Evolutionary conservation across 2,888 invertebrate species (phyloP), one percentile per base, ranked within the genome.

Genomic region (Calameuta pallipes): DNA sequence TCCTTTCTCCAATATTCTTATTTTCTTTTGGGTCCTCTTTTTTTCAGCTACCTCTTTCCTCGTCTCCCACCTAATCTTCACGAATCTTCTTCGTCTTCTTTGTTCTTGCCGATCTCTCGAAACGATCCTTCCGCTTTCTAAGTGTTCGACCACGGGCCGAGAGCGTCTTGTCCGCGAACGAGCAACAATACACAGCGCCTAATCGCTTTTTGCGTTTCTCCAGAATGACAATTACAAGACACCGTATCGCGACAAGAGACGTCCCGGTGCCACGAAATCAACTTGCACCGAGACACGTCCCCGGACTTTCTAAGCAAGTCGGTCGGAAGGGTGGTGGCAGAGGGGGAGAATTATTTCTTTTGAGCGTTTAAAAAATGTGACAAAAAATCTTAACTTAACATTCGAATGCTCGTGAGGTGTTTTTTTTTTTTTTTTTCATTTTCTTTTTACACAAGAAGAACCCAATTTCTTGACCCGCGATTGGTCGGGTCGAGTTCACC

Each of bases 171-270:
- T 56, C 31, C 71, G 71, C 71, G 71, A 71, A 34, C 15, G 71
- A 31, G 15, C 31, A 31, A 15, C 71, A n/a, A 71, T 71, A 15
- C 33, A 31, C 31, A 34, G 71, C 71, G 71, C 71, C 71, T 31
- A 34, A 71, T 71, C 71, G 33, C 31, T 71, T 34, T 71, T 71
- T 71, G 56, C 56, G 56, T 56, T 56, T 56, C 56, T 56, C 56
- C 56, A 23, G 56, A 56, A 56, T 56, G 56, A 56, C 56, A 56
- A 56, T 56, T 56, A 56, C 23, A 23, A 56, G 56, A 56, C 56
- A 56, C 23, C 23, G 56, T 56, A 56, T 56, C 56, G 56, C 56
- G 23, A 56, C 56, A 15, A 23, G 56, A 56, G 56, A 23, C 56
- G 56, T 56, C 56, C 23, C 23, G 56, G 56, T 56, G 56, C 56